Evolutionary conservation across 2,888 invertebrate species (phyloP).

Genomic region (Lithophane leautieri): DNA sequence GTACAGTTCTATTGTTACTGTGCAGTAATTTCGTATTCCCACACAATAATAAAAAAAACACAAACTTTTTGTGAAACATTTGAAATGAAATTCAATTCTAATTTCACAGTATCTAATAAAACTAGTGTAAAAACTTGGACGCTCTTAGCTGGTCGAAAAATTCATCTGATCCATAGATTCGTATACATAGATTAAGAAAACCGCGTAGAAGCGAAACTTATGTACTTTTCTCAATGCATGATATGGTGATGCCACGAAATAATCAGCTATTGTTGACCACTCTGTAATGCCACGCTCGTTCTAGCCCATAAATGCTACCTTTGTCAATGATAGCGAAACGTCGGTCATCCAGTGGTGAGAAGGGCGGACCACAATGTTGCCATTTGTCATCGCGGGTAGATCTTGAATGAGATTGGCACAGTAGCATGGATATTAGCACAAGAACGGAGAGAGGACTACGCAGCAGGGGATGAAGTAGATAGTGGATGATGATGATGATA

Average conservation of each 20-base stretch:
- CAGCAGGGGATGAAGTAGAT: neutral
- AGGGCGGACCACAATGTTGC: neutral
- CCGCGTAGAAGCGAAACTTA: neutral
- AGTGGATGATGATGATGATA: neutral
- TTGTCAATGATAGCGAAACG: neutral
- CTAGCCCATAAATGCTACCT: neutral
- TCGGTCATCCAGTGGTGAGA: neutral
- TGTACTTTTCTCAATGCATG: neutral
- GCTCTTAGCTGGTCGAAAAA: slow-evolving; percentile 52
- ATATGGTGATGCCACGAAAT: neutral
- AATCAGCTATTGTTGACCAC: neutral
- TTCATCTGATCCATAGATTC: slow-evolving; percentile 56
- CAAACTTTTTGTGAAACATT: slow-evolving; percentile 23
- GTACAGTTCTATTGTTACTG: slow-evolving; percentile 20
- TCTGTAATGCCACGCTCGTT: neutral
- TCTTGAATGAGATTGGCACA: neutral
- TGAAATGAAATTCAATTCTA: slow-evolving; percentile 60
- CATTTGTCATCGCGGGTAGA: neutral
- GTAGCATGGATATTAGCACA: neutral
- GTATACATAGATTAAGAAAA: slow-evolving; percentile 34
- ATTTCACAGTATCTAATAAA: slow-evolving; percentile 59
- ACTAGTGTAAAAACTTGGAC: slow-evolving; percentile 49
- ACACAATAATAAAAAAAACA: slow-evolving; percentile 22
- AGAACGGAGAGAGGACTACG: neutral
- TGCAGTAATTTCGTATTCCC: slow-evolving; percentile 15